Evolutionary conservation across 2,113 vertebrate genomes (phyloP), one percentile per base, ranked within the genome.

Genomic region (Suncus etruscus): DNA sequence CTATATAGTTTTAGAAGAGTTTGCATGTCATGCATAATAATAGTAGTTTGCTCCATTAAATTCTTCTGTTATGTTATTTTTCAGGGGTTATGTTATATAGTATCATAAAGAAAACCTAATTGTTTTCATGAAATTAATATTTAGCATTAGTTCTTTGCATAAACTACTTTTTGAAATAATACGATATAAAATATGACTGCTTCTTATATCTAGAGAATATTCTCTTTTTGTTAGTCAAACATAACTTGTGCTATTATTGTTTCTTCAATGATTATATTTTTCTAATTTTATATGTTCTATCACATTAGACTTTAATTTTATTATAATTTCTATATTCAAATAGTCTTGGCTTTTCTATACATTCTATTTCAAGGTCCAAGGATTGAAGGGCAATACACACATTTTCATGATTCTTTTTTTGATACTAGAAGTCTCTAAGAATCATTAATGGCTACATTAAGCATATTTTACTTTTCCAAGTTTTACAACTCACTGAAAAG

Each of bases 181-280:
- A n/a, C 68, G 25, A 32, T 24, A 61, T 5, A 11, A 47, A 84
- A 83, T 4, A 47, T 32, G 11, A 8, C 7, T 54, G 11, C 58
- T 68, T 76, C 14, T 11, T 5, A 45, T 81, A 5, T 45, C 2
- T 31, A 63, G 27, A 86, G 3, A 2, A 32, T 69, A 1, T 2
- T 69, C 58, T 85, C 69, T 81, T 69, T 25, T 79, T 78, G 7
- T 73, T 91, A 24, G 31, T 29, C 3, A 54, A 18, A 50, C 3
- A 31, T 32, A 89, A 14, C 4, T 5, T 50, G 68, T 91, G 63
- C 1, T 65, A 66, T 8, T 25, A 10, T 79, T 81, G 15, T 58
- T 87, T 78, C 14, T 48, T 47, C 11, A 80, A 25, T 74, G 65
- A 50, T 85, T 92, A 20, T 66, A 4, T 83, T 87, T 87, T 93